These are phyloP conservation scores for Meta bourneti DNA, from an alignment of 2,888 invertebrate genomes.

Conservation along the genomic window DNA sequence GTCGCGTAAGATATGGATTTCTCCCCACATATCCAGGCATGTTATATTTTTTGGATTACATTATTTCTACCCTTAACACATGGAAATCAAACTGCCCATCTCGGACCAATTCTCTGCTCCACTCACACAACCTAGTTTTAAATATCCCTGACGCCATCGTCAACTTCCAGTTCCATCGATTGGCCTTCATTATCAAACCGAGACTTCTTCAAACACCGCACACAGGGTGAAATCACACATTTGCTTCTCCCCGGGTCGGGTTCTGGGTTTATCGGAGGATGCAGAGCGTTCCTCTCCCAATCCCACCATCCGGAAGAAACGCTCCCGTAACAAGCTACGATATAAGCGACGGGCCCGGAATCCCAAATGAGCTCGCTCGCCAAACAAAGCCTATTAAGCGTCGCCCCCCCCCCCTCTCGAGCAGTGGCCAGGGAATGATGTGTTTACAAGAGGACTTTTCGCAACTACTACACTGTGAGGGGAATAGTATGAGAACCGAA, in stretches of 20 bases:
- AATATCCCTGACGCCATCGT: neutral
- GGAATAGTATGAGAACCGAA: neutral
- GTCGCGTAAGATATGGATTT: too few species aligned
- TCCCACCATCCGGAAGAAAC: constrained; percentile 51
- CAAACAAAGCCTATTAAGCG: neutral
- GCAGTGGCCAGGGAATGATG: neutral
- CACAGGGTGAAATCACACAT: neutral
- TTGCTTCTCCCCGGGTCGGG: too few species aligned
- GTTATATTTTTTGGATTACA: too few species aligned
- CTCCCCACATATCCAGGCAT: too few species aligned
- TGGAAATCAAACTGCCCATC: neutral
- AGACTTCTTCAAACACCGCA: neutral
- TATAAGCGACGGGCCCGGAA: constrained; percentile 31
- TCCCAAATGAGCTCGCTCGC: constrained; percentile 36
- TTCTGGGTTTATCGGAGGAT: neutral
- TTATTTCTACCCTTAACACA: too few species aligned
- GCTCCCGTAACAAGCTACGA: constrained; percentile 41
- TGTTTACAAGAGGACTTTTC: neutral
- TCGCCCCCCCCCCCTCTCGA: constrained; percentile 3
- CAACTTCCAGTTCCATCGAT: neutral
- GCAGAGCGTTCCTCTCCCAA: constrained; percentile 11
- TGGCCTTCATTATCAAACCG: neutral
- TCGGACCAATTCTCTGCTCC: too few species aligned
- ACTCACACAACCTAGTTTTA: too few species aligned
- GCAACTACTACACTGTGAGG: neutral